A percentile compares a stretch with the other conserved stretches of the same genome.
phyloP scores from a whole-genome alignment of 1,140 invertebrate genomes.

The Gonioctena quinquepunctata region DNA sequence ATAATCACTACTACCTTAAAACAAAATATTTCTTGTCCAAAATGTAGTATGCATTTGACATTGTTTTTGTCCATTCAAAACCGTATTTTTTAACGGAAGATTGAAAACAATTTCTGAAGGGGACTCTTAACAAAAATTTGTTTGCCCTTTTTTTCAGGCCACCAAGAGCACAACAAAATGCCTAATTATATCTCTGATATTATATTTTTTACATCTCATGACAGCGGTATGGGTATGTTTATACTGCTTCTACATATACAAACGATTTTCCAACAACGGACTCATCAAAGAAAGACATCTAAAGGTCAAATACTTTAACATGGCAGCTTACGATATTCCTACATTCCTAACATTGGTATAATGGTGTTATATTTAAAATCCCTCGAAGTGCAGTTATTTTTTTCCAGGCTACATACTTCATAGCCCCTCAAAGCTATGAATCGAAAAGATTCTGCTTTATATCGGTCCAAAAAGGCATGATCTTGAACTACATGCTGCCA shows the following conservation, averaged over 20 bases:
- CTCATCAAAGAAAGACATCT: conserved; percentile 22
- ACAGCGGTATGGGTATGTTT: conserved; percentile 69
- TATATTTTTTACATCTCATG: conserved; percentile 71
- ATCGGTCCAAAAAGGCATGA: conserved; percentile 72
- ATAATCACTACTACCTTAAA: no score
- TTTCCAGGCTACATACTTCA: conserved; percentile 64
- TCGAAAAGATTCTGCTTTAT: conserved; percentile 73
- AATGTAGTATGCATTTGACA: no score
- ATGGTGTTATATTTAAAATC: no score
- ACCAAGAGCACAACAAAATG: conserved; percentile 64
- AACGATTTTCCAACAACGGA: conserved; percentile 43
- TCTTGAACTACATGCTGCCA: conserved; percentile 72
- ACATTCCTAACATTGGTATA: conserved; percentile 63
- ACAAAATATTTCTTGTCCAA: no score
- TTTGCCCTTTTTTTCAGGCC: conserved; percentile 58
- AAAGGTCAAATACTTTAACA: conserved; percentile 55
- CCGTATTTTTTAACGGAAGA: no score
- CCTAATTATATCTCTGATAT: conserved; percentile 64
- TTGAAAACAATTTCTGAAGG: no score
- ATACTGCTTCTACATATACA: conserved; percentile 57
- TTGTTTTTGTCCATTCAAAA: no score
- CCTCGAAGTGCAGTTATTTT: no score
- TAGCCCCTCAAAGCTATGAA: conserved; percentile 69
- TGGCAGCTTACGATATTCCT: conserved; percentile 61
- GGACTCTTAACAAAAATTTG: background rate